These are phyloP conservation scores for Trissoscelio sp. DNA, from an alignment of 2,888 invertebrate genomes.

Conservation along the genomic window DNA sequence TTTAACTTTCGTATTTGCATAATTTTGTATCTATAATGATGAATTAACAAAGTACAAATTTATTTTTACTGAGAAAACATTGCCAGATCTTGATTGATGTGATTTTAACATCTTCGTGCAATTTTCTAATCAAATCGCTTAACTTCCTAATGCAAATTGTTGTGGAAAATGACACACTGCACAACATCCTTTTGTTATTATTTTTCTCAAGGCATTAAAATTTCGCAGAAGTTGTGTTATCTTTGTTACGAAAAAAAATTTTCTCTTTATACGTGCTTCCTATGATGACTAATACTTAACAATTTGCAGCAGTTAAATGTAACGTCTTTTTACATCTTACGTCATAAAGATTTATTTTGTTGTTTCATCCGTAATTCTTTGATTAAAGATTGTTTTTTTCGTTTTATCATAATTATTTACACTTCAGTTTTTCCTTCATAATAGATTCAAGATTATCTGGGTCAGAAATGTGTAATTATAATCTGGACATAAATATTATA, in stretches of 20 bases:
- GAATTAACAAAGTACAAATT: too few species aligned
- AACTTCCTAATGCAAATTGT: constrained; percentile 8
- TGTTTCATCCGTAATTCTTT: constrained; percentile 11
- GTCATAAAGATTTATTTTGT: constrained; percentile 16
- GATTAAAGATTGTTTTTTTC: not conserved
- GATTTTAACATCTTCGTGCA: not conserved
- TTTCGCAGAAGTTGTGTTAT: constrained; percentile 11
- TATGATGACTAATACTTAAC: constrained; percentile 21
- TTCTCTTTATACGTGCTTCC: constrained; percentile 25
- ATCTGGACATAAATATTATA: not conserved
- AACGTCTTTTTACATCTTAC: constrained; percentile 28
- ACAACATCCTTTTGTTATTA: constrained; percentile 1
- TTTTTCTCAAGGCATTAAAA: constrained; percentile 11
- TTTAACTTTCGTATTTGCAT: too few species aligned
- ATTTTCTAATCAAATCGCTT: not conserved
- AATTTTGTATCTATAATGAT: too few species aligned
- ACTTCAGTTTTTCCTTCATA: too few species aligned
- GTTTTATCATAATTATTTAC: too few species aligned
- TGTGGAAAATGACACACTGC: constrained; percentile 4
- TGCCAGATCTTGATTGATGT: not conserved
- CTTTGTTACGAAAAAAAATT: constrained; percentile 7
- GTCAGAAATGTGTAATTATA: constrained; percentile 24
- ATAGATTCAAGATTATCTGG: constrained; percentile 8
- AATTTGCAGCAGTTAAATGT: constrained; percentile 19
- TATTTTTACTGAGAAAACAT: too few species aligned